phyloP scores from a whole-genome alignment of 1,140 invertebrate species.

The Listronotus oregonensis region DNA sequence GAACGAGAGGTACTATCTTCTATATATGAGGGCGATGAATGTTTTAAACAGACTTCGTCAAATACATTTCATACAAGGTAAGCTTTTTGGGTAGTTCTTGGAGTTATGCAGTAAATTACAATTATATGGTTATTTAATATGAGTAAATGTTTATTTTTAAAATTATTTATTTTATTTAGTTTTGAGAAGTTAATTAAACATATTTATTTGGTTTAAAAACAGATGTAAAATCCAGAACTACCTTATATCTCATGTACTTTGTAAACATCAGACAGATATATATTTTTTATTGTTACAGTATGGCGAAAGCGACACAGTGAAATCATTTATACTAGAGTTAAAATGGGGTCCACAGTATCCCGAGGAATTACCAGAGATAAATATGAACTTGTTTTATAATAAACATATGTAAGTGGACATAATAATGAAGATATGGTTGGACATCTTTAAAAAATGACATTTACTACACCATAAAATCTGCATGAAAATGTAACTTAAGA shows the following conservation, averaged over 20 bases:
- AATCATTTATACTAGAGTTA: conserved; percentile 87
- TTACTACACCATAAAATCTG: too few species aligned
- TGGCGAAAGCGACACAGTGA: conserved; percentile 77
- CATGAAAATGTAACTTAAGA: too few species aligned
- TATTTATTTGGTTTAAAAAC: too few species aligned
- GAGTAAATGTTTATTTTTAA: too few species aligned
- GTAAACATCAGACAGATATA: conserved; percentile 14
- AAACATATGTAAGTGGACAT: conserved; percentile 80
- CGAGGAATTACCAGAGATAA: conserved; percentile 77
- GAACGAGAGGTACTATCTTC: conserved; percentile 89
- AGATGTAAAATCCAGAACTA: too few species aligned
- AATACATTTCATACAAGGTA: conserved; percentile 92
- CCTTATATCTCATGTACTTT: too few species aligned
- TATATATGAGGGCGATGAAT: conserved; percentile 91
- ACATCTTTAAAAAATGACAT: too few species aligned
- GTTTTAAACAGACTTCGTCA: conserved; percentile 79
- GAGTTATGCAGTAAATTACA: too few species aligned
- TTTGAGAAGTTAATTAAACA: too few species aligned
- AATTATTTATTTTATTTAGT: too few species aligned
- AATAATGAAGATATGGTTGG: too few species aligned
- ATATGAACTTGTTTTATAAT: conserved; percentile 93
- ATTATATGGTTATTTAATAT: too few species aligned
- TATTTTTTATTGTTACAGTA: conserved; percentile 66
- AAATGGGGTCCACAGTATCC: conserved; percentile 87
- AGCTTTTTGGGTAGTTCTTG: conserved; percentile 56